Conservation (phyloP, 2,888 invertebrate genomes). For the Himalopsyche tibetana region DNA sequence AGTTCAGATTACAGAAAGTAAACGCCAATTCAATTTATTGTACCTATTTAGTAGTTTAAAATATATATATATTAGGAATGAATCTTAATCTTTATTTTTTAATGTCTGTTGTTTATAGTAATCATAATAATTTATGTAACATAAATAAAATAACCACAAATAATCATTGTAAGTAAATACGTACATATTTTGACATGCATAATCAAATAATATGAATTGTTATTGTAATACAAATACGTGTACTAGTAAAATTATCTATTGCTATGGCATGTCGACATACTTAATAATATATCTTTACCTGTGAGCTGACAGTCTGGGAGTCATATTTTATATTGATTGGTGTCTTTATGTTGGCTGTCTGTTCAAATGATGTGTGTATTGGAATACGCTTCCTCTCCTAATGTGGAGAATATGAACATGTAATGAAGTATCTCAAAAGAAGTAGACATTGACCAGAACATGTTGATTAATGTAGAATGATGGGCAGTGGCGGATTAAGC, state of each 20-base stretch:
- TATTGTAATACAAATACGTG: neutral
- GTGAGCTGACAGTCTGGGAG: too few species aligned
- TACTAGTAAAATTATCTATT: neutral
- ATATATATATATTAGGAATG: neutral
- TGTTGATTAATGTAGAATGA: too few species aligned
- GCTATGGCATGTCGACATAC: neutral
- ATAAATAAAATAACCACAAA: neutral
- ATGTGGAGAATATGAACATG: too few species aligned
- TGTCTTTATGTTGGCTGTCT: too few species aligned
- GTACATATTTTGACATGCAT: conserved; percentile 14
- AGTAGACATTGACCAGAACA: too few species aligned
- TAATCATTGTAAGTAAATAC: neutral
- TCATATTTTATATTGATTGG: too few species aligned
- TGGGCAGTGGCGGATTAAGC: too few species aligned
- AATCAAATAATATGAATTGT: conserved; percentile 23
- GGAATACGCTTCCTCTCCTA: too few species aligned
- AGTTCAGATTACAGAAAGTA: neutral
- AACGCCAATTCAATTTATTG: conserved; percentile 36
- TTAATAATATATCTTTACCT: too few species aligned
- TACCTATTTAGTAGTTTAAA: conserved; percentile 32
- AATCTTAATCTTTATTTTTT: neutral
- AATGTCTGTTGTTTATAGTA: conserved; percentile 8
- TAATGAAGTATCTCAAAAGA: too few species aligned
- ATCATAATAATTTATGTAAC: neutral
- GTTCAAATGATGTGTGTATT: too few species aligned